phyloP scores from a whole-genome alignment of 2,797 vertebrate genomes.

The Streptopelia turtur region DNA sequence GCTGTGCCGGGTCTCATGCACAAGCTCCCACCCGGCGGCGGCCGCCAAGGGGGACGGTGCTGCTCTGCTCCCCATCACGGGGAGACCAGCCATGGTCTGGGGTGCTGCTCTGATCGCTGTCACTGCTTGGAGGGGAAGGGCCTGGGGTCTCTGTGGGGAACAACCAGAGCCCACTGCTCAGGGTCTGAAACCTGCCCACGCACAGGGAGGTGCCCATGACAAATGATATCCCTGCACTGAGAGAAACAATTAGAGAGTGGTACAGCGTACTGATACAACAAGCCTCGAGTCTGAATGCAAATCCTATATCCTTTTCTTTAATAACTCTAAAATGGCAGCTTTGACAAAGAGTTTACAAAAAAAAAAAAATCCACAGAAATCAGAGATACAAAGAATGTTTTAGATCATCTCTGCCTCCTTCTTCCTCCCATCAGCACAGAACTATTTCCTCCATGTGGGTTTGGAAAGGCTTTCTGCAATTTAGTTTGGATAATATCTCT shows the following conservation, averaged over 20 bases:
- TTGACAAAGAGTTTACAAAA: background rate
- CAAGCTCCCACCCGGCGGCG: background rate
- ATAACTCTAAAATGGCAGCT: background rate
- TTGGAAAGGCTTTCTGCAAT: background rate
- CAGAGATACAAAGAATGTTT: background rate
- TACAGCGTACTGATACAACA: background rate
- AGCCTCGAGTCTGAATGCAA: background rate
- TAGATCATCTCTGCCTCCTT: background rate
- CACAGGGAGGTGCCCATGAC: background rate
- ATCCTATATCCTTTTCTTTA: background rate
- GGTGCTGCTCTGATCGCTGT: background rate
- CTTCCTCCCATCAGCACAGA: background rate
- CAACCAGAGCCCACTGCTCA: background rate
- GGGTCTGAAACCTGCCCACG: background rate
- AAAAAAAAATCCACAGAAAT: background rate
- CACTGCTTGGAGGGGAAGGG: background rate
- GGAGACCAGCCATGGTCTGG: fast-evolving
- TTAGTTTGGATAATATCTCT: background rate
- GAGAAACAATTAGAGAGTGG: background rate
- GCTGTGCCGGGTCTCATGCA: background rate
- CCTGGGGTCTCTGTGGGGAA: background rate
- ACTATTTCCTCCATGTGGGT: background rate
- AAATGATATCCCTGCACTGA: background rate
- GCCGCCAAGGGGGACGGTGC: background rate
- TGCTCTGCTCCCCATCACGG: background rate